phyloP scores from a whole-genome alignment of 2,888 invertebrate genomes.

The Tanaodytes sp. region DNA sequence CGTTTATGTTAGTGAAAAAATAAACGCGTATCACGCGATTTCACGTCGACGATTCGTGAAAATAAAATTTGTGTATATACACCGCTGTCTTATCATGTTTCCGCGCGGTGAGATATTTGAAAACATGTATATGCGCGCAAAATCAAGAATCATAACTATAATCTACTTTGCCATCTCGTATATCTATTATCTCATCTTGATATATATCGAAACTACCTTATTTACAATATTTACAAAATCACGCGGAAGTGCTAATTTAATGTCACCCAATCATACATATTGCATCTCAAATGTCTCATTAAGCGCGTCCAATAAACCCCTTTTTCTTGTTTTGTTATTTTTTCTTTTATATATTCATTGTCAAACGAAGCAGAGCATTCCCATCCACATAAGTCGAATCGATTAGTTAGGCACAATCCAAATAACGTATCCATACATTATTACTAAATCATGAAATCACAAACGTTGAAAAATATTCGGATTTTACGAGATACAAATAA shows the following conservation, averaged over 20 bases:
- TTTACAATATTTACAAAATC: slow-evolving; percentile 49
- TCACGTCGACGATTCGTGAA: slow-evolving; percentile 30
- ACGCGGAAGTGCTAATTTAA: slow-evolving; percentile 29
- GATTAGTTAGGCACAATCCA: no score
- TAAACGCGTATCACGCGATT: slow-evolving; percentile 39
- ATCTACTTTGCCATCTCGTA: slow-evolving; percentile 19
- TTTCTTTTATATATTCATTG: no score
- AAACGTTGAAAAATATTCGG: not conserved
- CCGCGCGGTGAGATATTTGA: slow-evolving; percentile 44
- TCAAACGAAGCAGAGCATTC: no score
- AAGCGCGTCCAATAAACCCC: slow-evolving; percentile 19
- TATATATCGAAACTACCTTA: no score
- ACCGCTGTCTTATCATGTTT: slow-evolving; percentile 26
- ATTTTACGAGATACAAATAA: not conserved
- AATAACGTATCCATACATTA: no score
- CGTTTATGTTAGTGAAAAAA: slow-evolving; percentile 35
- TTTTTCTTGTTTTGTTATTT: no score
- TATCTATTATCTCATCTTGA: slow-evolving; percentile 23
- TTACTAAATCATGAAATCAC: no score
- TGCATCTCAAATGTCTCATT: slow-evolving; percentile 11
- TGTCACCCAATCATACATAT: slow-evolving; percentile 35
- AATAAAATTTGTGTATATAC: slow-evolving; percentile 44
- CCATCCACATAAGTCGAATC: no score
- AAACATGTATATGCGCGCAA: slow-evolving; percentile 37
- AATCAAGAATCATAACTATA: slow-evolving; percentile 32